phyloP scores from a whole-genome alignment of 2,797 vertebrate species.

The Phoebastria nigripes region DNA sequence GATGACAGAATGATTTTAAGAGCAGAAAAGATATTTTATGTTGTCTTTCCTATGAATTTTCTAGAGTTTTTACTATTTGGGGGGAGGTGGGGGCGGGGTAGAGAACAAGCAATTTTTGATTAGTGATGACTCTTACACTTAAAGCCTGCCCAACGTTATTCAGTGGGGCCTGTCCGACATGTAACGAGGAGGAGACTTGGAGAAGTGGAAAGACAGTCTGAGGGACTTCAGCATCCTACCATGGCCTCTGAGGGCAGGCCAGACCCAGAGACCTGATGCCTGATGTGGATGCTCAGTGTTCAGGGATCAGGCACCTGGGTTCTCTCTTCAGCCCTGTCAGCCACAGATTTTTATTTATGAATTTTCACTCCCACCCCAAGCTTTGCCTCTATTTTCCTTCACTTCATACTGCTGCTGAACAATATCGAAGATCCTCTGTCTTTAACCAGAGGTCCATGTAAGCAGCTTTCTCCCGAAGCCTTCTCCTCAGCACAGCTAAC shows the following conservation, averaged over 20 bases:
- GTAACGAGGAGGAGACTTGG: neutral
- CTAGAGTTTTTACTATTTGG: neutral
- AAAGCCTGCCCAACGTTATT: neutral
- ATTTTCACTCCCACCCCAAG: neutral
- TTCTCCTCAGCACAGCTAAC: neutral
- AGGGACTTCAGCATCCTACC: neutral
- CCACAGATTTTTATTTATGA: neutral
- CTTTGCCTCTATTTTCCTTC: neutral
- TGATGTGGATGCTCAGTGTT: neutral
- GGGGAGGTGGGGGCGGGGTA: fast-evolving
- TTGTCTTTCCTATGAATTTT: neutral
- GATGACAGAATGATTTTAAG: neutral
- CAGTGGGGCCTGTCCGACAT: neutral
- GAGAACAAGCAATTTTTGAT: neutral
- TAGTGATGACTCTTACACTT: neutral
- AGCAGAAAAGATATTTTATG: neutral
- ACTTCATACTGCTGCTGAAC: neutral
- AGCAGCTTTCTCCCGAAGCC: neutral
- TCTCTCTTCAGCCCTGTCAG: neutral
- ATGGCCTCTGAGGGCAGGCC: neutral
- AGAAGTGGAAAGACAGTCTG: neutral
- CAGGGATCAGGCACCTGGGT: neutral
- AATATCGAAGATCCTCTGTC: neutral
- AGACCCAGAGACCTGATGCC: neutral
- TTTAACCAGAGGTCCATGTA: neutral